Evolutionary conservation across 2,888 invertebrate species (phyloP), one percentile per base, ranked within the genome.

Genomic region (Fabriciana adippe): DNA sequence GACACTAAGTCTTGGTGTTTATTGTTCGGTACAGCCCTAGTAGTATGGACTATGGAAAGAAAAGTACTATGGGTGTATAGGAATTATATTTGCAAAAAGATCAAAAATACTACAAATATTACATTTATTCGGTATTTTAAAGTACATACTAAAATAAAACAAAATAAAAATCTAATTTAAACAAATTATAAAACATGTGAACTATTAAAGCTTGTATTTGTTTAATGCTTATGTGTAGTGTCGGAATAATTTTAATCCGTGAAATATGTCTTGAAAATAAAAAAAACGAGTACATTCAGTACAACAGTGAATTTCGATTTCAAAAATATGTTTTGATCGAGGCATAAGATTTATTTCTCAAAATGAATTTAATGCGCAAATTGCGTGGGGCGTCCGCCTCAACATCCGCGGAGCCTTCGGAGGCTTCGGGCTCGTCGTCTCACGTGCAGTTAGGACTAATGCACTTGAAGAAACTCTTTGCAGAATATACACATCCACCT

Each of bases 381-480:
- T 94, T 98, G 90, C 95, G 97, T 86, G 90, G 92, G 76, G 89
- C 90, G 74, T 85, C 91, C 74, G 86, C 88, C 75, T 87, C 91
- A 85, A 81, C 92, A 73, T 83, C 90, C 73, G 77, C 89, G 55
- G 95, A 95, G 72, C 92, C 94, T 73, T 88, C 93, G 48, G 94
- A 94, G 72, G 91, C 93, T 31, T 89, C 94, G 53, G 93, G 94
- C 72, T 94, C 95, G 67, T 94, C 96, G 60, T 95, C 96, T 71
- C 97, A 97, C 82, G 95, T 97, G 65, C 97, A 98, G 80, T 94
- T 99, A 68, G 99, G 98, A 50, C 94, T 99, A 67, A 98, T 97
- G 96, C 99, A 99, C 84, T 94, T 99, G 61, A 97, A 99, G 83
- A 99, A 99, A 89, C 94, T 99, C 51, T 99, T 99, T 88, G 96